Conservation (phyloP, 2,113 vertebrate genomes). For the Furnarius figulus region DNA sequence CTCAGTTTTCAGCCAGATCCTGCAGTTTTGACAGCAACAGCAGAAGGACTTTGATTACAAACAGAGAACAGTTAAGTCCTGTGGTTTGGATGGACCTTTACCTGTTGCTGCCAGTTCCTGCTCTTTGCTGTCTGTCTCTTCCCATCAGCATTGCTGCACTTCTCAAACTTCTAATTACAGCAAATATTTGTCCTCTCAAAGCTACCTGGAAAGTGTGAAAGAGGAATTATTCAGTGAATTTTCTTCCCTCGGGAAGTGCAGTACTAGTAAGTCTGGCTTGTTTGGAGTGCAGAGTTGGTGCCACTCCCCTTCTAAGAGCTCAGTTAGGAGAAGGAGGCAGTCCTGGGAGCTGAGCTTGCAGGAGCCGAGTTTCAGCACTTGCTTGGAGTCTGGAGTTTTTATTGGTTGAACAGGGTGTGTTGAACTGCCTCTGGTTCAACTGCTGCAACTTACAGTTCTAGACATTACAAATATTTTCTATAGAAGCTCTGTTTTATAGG, state of each 20-base stretch:
- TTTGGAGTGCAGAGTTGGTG: neutral
- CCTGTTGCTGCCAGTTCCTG: neutral
- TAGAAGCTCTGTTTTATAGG: neutral
- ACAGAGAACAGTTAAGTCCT: too few relatives aligned
- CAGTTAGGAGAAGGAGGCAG: accelerated
- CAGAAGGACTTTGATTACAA: neutral
- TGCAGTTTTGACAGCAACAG: neutral
- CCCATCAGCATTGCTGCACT: neutral
- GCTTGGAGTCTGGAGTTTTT: neutral
- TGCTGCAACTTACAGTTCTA: neutral
- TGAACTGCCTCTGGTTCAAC: neutral
- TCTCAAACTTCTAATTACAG: neutral
- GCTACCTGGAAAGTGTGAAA: neutral
- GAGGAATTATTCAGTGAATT: neutral
- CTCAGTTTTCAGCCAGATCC: neutral
- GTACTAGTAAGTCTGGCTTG: neutral
- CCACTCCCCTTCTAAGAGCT: neutral
- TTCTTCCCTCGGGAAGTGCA: neutral
- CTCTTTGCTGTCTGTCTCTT: neutral
- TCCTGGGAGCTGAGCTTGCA: neutral
- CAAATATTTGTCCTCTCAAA: neutral
- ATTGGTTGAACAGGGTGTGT: neutral
- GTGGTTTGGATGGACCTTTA: neutral
- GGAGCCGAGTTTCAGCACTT: neutral
- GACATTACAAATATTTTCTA: neutral